Base-by-base conservation (phyloP, 2,113 vertebrate genomes). In the Brienomyrus longianalis region DNA sequence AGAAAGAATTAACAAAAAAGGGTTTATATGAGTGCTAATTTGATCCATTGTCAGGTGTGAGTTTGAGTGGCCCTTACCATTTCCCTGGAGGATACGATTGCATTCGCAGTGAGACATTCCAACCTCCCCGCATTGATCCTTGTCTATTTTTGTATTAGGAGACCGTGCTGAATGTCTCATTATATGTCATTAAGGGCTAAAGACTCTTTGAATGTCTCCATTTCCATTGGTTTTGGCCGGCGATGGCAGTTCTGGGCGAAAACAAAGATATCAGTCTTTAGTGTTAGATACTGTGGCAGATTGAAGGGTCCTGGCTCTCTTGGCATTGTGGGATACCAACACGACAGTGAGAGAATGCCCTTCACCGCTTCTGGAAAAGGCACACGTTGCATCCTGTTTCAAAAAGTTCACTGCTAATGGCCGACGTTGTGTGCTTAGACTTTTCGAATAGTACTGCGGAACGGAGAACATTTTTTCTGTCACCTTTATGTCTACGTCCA, bases 11-110 rank as follows among this genome's bases (percentile, higher is more conserved):
- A 56, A 48, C 35, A 77, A 54, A 90, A n/a, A 83, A 19, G 54
- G 88, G 35, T 0, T 93, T 92, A 93, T 93, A 93, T 93, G 94
- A 93, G 91, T 7, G 88, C 93, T 95, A 95, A 95, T 96, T 94
- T 90, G 92, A 92, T 94, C 93, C 94, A 94, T 95, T 95, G 89
- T 87, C 89, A 91, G 89, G 84, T 90, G 88, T 91, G 84, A 74
- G 17, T 85, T 88, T 45, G 80, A 10, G 17, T 47, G 39, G 52
- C 77, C 17, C 35, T 43, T 27, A 48, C 35, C 21, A 17, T 13
- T 77, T 45, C 51, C 47, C 88, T 85, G 27, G 88, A 35, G 86
- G 39, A 45, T 51, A 54, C 10, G 88, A 91, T 94, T 94, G 93
- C 91, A 92, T 90, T 90, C 87, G 90, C 91, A 90, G 93, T 66